Evolutionary conservation across 2,797 vertebrate species (phyloP), one percentile per base, ranked within the genome.

Genomic region (Bradypus variegatus): DNA sequence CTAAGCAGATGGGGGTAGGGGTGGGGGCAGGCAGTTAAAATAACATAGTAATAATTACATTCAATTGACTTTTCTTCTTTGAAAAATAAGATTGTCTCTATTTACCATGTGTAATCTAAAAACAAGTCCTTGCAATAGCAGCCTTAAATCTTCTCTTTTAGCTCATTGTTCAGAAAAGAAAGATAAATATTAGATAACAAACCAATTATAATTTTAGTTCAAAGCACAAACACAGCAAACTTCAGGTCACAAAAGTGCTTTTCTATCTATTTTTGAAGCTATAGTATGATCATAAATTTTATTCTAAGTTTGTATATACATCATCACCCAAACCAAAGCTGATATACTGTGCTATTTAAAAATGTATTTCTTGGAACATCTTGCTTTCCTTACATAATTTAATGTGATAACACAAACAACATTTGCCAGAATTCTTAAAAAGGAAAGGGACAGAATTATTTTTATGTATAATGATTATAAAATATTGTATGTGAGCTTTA

Each of bases 341-440:
- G 55, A 87, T 76, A 90, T 29, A 86, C 79, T 86, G 45, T 76
- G 45, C 23, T 84, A 77, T 62, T 92, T 91, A 87, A 91, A 94
- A 94, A 77, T 89, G 25, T 81, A 92, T 92, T 83, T 94, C 45
- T 89, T 87, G 88, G 86, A 89, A 90, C 65, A 92, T 79, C 85
- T 50, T 91, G 67, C 90, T 84, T 94, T 82, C 81, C 64, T 77
- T 93, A 83, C 45, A 90, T 81, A 91, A 88, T 92, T 92, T 89
- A 93, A 88, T 88, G 16, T 86, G 79, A 82, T 89, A 92, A 83
- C 21, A 92, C 67, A 88, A 91, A 93, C 62, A 91, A 72, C 69
- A 38, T 82, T 77, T 91, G 82, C 36, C 83, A 75, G 79, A 48
- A 69, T 84, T 69, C 8, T 78, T 81, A 81, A 90, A 86, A 92